These are phyloP conservation scores for Phocoena sinus DNA, from an alignment of 2,113 vertebrate genomes.

Conservation along the genomic window DNA sequence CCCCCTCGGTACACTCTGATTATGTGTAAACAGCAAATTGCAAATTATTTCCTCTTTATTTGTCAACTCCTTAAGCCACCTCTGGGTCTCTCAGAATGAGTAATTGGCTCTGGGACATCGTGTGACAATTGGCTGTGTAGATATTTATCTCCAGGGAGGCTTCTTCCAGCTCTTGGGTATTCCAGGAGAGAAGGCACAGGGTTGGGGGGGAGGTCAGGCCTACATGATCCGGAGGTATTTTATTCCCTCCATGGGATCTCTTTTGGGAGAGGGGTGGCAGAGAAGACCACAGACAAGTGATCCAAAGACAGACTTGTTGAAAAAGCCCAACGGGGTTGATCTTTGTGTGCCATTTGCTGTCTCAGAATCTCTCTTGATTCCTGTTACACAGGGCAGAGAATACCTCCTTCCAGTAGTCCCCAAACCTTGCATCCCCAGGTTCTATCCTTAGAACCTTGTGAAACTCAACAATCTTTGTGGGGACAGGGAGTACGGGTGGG, in stretches of 20 bases:
- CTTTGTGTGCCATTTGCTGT: accelerated
- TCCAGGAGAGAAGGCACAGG: background rate
- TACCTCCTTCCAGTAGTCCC: background rate
- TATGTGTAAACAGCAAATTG: constrained; percentile 25
- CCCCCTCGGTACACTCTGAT: background rate
- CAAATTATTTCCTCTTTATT: constrained; percentile 7
- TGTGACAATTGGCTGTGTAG: background rate
- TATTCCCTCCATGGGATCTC: background rate
- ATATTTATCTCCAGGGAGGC: background rate
- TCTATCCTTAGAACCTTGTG: background rate
- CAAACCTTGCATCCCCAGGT: background rate
- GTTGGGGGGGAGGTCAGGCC: background rate
- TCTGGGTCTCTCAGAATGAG: background rate
- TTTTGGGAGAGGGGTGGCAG: background rate
- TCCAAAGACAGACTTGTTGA: background rate
- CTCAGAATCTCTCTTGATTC: background rate
- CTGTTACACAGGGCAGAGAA: background rate
- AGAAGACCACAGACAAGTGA: background rate
- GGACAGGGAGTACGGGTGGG: accelerated
- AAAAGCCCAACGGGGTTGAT: background rate
- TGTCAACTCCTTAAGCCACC: constrained; percentile 4
- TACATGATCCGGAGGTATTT: too few species aligned
- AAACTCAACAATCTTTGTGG: background rate
- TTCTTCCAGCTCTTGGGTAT: background rate
- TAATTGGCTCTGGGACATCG: background rate